Conservation (phyloP, 1,140 invertebrate species). For the Drosophila ercepeae region DNA sequence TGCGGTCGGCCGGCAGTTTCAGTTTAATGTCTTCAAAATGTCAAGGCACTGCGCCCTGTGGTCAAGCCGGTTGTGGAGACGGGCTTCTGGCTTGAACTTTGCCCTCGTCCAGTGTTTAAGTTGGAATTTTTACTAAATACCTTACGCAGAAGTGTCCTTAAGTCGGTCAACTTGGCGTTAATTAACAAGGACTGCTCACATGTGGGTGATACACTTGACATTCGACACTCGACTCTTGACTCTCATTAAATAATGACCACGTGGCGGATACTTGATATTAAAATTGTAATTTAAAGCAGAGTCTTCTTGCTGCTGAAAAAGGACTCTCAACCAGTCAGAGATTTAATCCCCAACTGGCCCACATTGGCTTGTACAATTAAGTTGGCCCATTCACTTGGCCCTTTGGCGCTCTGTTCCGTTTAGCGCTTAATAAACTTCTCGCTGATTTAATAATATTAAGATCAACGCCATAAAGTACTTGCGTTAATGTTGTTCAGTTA, state of each 20-base stretch:
- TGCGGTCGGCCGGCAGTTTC: conserved; percentile 64
- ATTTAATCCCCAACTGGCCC: not conserved
- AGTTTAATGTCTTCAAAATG: conserved; percentile 76
- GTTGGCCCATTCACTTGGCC: conserved; percentile 1
- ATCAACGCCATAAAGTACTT: conserved; percentile 74
- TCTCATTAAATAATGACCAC: conserved; percentile 23
- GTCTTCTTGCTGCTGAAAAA: too few relatives aligned
- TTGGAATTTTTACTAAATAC: conserved; percentile 28
- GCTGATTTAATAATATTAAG: conserved; percentile 79
- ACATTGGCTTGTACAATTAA: conserved; percentile 18
- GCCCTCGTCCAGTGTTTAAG: conserved; percentile 25
- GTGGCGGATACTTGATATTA: conserved; percentile 20
- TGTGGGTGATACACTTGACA: conserved; percentile 15
- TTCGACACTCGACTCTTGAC: too few relatives aligned
- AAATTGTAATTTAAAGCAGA: too few relatives aligned
- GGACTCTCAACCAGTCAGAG: too few relatives aligned
- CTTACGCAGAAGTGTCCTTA: conserved; percentile 11
- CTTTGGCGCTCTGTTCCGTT: conserved; percentile 28
- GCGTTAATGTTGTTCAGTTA: conserved; percentile 79
- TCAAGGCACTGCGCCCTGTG: conserved; percentile 57
- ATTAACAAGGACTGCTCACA: not conserved
- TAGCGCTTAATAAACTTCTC: conserved; percentile 67
- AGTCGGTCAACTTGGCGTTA: conserved; percentile 9
- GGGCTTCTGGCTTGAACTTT: conserved; percentile 32
- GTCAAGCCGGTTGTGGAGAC: not conserved